A percentile compares a stretch with the other conserved stretches of the same genome.
phyloP scores from a whole-genome alignment of 2,888 invertebrate species.

The Drosophila yooni region DNA sequence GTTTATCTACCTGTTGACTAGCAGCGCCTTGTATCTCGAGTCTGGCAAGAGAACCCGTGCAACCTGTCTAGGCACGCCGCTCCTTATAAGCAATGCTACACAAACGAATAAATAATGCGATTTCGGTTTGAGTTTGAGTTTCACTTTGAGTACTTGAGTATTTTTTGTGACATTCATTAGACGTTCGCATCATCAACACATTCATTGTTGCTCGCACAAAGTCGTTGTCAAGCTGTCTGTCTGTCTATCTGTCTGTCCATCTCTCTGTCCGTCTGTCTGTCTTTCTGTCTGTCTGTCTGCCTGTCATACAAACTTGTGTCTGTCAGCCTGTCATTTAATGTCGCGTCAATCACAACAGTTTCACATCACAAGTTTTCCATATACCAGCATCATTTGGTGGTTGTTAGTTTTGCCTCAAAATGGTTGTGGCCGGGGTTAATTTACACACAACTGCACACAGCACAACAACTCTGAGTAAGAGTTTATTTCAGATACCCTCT shows the following conservation, averaged over 20 bases:
- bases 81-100: conserved; percentile 21
- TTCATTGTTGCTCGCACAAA: conserved; percentile 38
- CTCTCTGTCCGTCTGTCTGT: background rate
- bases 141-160: conserved; percentile 35
- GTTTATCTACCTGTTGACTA: conserved; percentile 17
- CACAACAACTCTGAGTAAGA: background rate
- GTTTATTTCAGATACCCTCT: conserved; percentile 4
- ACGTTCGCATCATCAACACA: conserved; percentile 42
- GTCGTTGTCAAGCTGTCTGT: conserved; percentile 44
- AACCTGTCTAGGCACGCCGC: conserved; percentile 32
- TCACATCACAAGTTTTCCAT: conserved; percentile 55
- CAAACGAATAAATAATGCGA: conserved; percentile 32
- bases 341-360: conserved; percentile 71
- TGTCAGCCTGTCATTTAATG: conserved; percentile 73
- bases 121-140: conserved; percentile 19
- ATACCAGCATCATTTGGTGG: conserved; percentile 49
- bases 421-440: conserved; percentile 20
- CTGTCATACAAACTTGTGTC: conserved; percentile 58
- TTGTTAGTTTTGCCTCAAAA: conserved; percentile 45
- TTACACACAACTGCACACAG: conserved; percentile 1
- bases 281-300: conserved; percentile 26
- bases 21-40: conserved; percentile 2
- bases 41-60: conserved; percentile 6
- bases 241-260: background rate
- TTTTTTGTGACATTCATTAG: conserved; percentile 59